Evolutionary conservation across 2,113 vertebrate species (phyloP), one percentile per base, ranked within the genome.

Genomic region (Podarcis cretensis): DNA sequence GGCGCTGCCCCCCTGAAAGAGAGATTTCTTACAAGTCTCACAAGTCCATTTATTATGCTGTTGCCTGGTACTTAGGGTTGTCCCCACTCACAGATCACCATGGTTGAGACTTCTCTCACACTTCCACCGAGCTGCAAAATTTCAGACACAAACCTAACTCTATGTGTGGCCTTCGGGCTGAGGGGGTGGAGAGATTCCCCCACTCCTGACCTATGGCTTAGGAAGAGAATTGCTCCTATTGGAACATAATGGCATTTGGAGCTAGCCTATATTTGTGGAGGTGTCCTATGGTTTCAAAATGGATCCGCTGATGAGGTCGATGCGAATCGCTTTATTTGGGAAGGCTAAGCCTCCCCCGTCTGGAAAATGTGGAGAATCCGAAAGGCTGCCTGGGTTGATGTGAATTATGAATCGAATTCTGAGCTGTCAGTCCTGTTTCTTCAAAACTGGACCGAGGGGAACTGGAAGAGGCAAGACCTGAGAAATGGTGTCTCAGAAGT

Each of bases 361-460:
- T 82, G 73, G 78, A 87, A 75, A 85, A 25, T 14, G 68, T 5
- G 76, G 84, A 35, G 7, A 6, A 66, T 25, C 25, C 48, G 43
- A 57, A 68, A 57, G 35, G n/a, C 21, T 23, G n/a, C 14, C 75
- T 65, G 30, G 69, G 54, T 87, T 86, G 73, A 43, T 40, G n/a
- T 85, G 84, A 87, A 54, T 90, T 82, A 65, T 4, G 3, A 20
- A 10, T 30, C n/a, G 25, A 68, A 89, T 57, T 66, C 66, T 59
- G 92, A n/a, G 68, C 75, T 81, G 87, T 80, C 83, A 90, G 81
- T 35, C 20, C 84, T 83, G 74, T 57, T 63, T 84, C 76, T 73
- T 79, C 23, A 76, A 54, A 0, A 0, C n/a, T 57, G 71, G n/a
- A 35, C 35, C 73, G 35, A 85, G 25, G 57, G 77, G 37, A 54